phyloP scores from a whole-genome alignment of 2,888 invertebrate species.

The Odontomyia ornata region DNA sequence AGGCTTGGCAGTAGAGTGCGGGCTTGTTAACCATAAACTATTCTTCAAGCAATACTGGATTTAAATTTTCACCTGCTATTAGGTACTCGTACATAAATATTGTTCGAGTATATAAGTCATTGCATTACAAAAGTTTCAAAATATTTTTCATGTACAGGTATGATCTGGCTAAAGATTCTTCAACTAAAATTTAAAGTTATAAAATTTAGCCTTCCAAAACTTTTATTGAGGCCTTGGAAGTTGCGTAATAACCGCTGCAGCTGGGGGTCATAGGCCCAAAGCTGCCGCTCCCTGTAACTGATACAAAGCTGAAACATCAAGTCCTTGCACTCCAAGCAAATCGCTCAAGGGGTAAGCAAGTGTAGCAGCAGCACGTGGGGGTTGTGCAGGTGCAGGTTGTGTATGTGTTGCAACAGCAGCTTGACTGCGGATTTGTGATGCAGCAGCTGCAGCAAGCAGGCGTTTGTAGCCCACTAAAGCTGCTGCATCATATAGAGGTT shows the following conservation, averaged over 20 bases:
- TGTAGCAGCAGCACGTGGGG: constrained; percentile 67
- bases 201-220: too few relatives aligned
- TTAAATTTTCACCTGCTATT: too few relatives aligned
- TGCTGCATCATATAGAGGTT: constrained; percentile 63
- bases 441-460: constrained; percentile 63
- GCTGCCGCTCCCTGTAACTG: constrained; percentile 74
- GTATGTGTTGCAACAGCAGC: constrained; percentile 64
- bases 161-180: too few relatives aligned
- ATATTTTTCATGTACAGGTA: too few relatives aligned
- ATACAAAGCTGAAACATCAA: constrained; percentile 75
- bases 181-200: too few relatives aligned
- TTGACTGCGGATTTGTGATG: constrained; percentile 59
- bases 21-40: too few relatives aligned
- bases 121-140: too few relatives aligned
- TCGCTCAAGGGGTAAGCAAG: constrained; percentile 76
- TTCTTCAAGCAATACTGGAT: too few relatives aligned
- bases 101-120: too few relatives aligned
- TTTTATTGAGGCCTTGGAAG: constrained; percentile 58
- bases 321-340: constrained; percentile 74
- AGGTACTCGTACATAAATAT: too few relatives aligned
- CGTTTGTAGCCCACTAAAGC: constrained; percentile 63
- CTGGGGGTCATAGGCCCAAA: constrained; percentile 75
- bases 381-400: constrained; percentile 64
- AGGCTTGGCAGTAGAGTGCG: too few relatives aligned
- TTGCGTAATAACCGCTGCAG: constrained; percentile 61